Evolutionary conservation across 2,797 vertebrate genomes (phyloP).

Genomic region (Anguilla obscura): DNA sequence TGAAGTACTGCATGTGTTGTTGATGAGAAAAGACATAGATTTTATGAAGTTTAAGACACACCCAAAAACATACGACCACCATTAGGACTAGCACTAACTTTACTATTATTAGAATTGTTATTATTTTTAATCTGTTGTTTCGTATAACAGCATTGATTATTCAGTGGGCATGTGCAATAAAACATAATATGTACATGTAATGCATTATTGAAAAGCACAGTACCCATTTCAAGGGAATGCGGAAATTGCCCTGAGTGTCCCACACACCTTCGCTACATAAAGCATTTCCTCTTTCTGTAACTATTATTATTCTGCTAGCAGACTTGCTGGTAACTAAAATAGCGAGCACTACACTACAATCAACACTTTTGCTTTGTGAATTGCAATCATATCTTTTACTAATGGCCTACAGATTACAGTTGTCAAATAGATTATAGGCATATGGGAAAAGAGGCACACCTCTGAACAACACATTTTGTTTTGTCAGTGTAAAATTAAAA

Average conservation of each 20-base stretch:
- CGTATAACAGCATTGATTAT: background rate
- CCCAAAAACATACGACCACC: background rate
- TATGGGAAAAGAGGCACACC: background rate
- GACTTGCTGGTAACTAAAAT: no score
- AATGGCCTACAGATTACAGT: background rate
- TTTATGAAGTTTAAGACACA: background rate
- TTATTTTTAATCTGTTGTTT: background rate
- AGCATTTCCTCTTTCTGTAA: background rate
- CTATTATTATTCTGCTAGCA: background rate
- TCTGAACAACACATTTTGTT: background rate
- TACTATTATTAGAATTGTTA: background rate
- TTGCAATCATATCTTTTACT: no score
- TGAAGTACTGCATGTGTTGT: background rate
- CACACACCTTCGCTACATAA: background rate
- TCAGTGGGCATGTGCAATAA: background rate
- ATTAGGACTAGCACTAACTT: background rate
- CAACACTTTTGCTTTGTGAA: no score
- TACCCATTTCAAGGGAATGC: background rate
- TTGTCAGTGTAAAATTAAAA: background rate
- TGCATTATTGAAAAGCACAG: background rate
- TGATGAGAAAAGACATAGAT: background rate
- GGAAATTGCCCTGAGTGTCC: background rate
- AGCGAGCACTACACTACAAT: no score
- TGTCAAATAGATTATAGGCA: background rate
- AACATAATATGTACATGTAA: background rate